phyloP scores from a whole-genome alignment of 2,797 vertebrate species.

The Emydoidea blandingii region DNA sequence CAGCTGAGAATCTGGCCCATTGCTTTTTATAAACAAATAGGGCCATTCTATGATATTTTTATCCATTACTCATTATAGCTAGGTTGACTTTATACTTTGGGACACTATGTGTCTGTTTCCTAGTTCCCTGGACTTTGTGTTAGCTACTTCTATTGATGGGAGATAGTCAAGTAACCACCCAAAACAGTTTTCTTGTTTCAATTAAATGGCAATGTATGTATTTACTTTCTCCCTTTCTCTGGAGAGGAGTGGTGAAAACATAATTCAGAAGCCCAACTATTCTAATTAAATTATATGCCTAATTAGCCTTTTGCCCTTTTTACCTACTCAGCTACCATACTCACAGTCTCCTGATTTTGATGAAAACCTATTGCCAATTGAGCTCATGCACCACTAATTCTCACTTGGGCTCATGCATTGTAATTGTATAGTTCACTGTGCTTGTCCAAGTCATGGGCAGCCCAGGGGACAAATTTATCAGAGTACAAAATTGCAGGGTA shows the following conservation, averaged over 20 bases:
- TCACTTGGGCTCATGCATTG: neutral
- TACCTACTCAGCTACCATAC: neutral
- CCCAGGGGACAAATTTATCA: neutral
- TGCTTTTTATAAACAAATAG: neutral
- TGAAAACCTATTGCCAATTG: rapidly evolving
- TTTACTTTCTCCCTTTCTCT: neutral
- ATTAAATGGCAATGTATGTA: neutral
- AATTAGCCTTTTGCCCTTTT: rapidly evolving
- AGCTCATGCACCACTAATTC: neutral
- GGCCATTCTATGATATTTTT: neutral
- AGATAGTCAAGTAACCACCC: too few species aligned
- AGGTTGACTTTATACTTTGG: rapidly evolving
- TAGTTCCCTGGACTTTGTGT: neutral
- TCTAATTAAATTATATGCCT: rapidly evolving
- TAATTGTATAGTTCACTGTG: neutral
- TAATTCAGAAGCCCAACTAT: neutral
- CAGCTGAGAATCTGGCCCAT: neutral
- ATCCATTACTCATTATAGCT: too few species aligned
- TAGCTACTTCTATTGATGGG: too few species aligned
- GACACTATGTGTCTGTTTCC: neutral
- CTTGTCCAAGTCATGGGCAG: neutral
- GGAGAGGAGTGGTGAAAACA: neutral
- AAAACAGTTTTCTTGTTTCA: neutral
- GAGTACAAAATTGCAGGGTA: neutral
- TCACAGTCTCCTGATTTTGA: neutral